phyloP scores from a whole-genome alignment of 2,113 vertebrate genomes.

The Vombatus ursinus region DNA sequence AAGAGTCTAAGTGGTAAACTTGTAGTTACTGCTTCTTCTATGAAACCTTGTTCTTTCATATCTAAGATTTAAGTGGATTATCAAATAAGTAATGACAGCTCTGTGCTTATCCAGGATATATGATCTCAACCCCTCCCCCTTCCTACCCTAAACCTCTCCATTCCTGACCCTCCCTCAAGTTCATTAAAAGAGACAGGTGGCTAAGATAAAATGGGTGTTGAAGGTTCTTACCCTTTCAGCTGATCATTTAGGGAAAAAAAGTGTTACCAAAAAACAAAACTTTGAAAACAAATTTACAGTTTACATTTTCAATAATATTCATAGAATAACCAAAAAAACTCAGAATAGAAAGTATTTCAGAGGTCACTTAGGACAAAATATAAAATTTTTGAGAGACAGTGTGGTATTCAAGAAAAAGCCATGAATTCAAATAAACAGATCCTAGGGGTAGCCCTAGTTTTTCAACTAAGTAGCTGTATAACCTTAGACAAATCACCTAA shows the following conservation, averaged over 20 bases:
- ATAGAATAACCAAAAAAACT: too few relatives aligned
- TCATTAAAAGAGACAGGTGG: not conserved
- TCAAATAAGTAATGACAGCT: slow-evolving; percentile 67
- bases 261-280: not conserved
- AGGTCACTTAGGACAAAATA: not conserved
- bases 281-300: not conserved
- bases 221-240: not conserved
- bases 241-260: not conserved
- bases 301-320: not conserved
- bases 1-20: slow-evolving; percentile 62
- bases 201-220: not conserved
- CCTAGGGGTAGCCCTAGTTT: not conserved
- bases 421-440: not conserved
- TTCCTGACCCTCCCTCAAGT: not conserved
- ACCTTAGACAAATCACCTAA: not conserved
- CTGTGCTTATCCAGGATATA: slow-evolving; percentile 44
- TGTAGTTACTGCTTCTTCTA: slow-evolving; percentile 37
- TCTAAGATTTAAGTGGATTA: slow-evolving; percentile 65
- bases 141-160: not conserved
- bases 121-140: not conserved
- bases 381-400: not conserved
- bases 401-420: not conserved
- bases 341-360: not conserved
- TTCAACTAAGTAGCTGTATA: not conserved
- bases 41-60: slow-evolving; percentile 50